phyloP scores from a whole-genome alignment of 2,797 vertebrate genomes.

The Luscinia megarhynchos region DNA sequence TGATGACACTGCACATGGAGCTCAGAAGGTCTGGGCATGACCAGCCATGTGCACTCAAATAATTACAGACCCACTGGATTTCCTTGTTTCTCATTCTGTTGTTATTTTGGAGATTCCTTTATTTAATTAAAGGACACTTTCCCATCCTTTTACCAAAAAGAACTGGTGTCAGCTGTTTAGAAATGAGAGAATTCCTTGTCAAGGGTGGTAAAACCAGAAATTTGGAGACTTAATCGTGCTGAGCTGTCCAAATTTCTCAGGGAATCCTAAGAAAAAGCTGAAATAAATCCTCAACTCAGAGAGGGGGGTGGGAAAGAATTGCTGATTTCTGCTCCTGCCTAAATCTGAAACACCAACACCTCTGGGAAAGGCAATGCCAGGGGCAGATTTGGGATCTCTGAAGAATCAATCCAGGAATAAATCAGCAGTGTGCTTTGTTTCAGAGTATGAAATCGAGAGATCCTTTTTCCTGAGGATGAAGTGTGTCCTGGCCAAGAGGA shows the following conservation, averaged over 20 bases:
- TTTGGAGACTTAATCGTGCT: neutral
- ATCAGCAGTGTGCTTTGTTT: conserved; percentile 39
- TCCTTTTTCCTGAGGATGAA: conserved; percentile 97
- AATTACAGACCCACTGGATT: neutral
- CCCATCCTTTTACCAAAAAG: neutral
- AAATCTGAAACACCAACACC: neutral
- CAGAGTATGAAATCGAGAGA: conserved; percentile 92
- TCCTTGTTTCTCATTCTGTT: neutral
- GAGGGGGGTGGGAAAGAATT: neutral
- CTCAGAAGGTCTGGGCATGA: neutral
- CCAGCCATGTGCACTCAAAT: neutral
- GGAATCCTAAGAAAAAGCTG: neutral
- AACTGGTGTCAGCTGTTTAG: neutral
- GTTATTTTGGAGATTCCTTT: neutral
- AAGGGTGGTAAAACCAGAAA: neutral
- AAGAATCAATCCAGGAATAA: neutral
- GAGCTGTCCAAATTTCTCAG: neutral
- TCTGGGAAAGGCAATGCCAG: neutral
- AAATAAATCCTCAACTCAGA: neutral
- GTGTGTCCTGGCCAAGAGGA: conserved; percentile 93
- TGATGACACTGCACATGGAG: neutral
- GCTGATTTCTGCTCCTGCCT: neutral
- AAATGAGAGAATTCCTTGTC: neutral
- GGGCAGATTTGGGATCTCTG: neutral
- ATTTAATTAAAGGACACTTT: neutral